Percentiles rank a stretch among this genome's conserved stretches.
Conservation (phyloP, 2,113 vertebrate genomes). For the Polyodon spathula region DNA sequence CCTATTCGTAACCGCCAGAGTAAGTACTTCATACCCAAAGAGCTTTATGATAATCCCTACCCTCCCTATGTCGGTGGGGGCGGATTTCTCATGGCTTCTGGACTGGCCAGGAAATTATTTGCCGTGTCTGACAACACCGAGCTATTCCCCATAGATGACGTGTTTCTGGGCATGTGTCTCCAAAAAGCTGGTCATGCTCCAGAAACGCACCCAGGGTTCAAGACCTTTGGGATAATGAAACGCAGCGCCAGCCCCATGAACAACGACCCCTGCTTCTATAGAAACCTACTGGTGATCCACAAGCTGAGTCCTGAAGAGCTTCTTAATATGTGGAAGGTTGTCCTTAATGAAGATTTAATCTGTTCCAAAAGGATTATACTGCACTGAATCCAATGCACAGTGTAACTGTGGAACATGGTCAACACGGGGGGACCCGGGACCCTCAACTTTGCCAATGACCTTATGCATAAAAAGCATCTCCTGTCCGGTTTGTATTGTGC, state of each 20-base stretch:
- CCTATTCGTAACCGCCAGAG: conserved; percentile 46
- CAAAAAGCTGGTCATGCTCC: conserved; percentile 43
- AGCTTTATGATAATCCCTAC: conserved; percentile 48
- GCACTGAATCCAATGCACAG: no score
- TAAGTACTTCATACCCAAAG: conserved; percentile 65
- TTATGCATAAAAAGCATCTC: no score
- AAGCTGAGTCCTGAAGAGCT: conserved; percentile 51
- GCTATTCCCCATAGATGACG: conserved; percentile 71
- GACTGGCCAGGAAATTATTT: conserved; percentile 29
- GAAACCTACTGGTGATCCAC: conserved; percentile 59
- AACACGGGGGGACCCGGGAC: no score
- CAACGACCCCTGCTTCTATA: conserved; percentile 59
- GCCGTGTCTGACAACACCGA: conserved; percentile 35
- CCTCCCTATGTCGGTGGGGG: conserved; percentile 61
- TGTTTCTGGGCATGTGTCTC: conserved; percentile 63
- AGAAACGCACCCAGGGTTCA: conserved; percentile 41
- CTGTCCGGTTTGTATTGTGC: no score
- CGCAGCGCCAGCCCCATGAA: conserved; percentile 37
- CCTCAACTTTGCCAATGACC: no score
- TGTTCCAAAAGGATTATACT: conserved; percentile 45
- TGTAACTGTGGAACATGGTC: no score
- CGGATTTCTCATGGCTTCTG: conserved; percentile 50
- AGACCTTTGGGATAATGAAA: conserved; percentile 39
- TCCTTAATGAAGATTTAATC: conserved; percentile 38
- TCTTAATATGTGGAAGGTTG: conserved; percentile 59